Base-by-base conservation (phyloP, 1,140 invertebrate species). In the Epicauta chinensis region DNA sequence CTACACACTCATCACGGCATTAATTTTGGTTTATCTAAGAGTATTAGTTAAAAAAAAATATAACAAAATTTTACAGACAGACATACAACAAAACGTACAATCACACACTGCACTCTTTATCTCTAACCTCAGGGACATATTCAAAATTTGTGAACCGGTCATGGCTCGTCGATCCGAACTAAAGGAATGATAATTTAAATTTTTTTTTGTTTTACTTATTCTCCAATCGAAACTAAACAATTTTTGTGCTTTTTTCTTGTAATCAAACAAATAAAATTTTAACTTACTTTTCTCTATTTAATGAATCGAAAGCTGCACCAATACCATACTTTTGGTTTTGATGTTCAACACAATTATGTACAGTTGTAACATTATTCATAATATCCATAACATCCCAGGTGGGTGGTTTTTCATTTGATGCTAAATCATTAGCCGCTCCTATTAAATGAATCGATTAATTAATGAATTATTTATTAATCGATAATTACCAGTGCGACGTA, bases 331-430 rank as follows among this genome's bases (percentile, higher is more conserved):
- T 75, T 56, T 75, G 62, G 68, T 78, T 77, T 46, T 75, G 65
- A 68, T 79, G 76, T 39, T 73, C 75, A 60, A 75, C 75, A 69
- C 78, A 80, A 66, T 75, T 77, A 58, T 77, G 76, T 50, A 77
- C 76, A 62, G 74, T 74, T 65, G 80, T 79, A 13, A 80, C 77
- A 48, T 81, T 81, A 68, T 80, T 81, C 75, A 82, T 79, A 32
- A 83, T 78, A 57, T 82, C 79, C 70, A 81, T 77, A 50, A 81
- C 77, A 66, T 81, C 77, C 80, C 79, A 82, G 6, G 23, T 23
- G 4, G 4, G 23, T 5, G 73, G 73, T 49, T 64, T 60, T 16
- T 44, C 43, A 30, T 44, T 34, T 15, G n/a, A 35, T 45, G 17
- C 23, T 32, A 49, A 23, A n/a, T 16, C 39, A 53, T 53, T 53